Base-by-base conservation (phyloP, 1,140 invertebrate genomes). In the Drosophila elegans region DNA sequence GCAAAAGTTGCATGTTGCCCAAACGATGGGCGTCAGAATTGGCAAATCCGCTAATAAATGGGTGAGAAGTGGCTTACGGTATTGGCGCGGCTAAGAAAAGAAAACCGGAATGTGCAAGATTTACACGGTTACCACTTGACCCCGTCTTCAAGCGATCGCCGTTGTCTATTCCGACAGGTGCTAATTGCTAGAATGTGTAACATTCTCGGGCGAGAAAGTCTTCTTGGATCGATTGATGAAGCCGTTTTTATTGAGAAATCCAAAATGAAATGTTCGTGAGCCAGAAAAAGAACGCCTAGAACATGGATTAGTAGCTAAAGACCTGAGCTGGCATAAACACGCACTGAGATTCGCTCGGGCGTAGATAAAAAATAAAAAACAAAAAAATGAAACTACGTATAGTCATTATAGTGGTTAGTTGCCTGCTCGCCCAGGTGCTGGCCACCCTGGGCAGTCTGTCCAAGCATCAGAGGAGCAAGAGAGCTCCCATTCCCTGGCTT, bases 101-200 rank as follows among this genome's bases (percentile, higher is more conserved):
- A 16, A 56, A 83, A 89, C 84, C 79, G 77, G 84, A 89, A 84
- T 74, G 63, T 78, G 80, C 85, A 72, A 89, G 85, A 72, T 89
- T 69, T 78, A 83, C 84, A 84, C 77, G 62, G 84, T 80, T 89
- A 57, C 64, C 48, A 64, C 60, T 59, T 84, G 73, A 84, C 39
- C 76, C 46, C 53, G 45, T 69, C 32, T 64, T 46, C 45, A 42
- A 7, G 5, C 11, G 16, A 29, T 36, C 46, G 13, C 60, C 32
- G 46, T 27, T 32, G 39, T 34, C 34, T 29, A 25, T n/a, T 4
- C 51, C 62, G 64, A 34, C 34, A 84, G 69, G 80, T 84, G 84
- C 46, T 89, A 89, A 89, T 89, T 78, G 41, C 41, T 36, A 69
- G 59, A 90, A 84, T 89, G 68, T 90, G 61, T 89, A 67, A 80